Percentiles rank a stretch among this genome's conserved stretches.
Conservation (phyloP, 2,888 invertebrate genomes). For the Chymomyza fuscimana region DNA sequence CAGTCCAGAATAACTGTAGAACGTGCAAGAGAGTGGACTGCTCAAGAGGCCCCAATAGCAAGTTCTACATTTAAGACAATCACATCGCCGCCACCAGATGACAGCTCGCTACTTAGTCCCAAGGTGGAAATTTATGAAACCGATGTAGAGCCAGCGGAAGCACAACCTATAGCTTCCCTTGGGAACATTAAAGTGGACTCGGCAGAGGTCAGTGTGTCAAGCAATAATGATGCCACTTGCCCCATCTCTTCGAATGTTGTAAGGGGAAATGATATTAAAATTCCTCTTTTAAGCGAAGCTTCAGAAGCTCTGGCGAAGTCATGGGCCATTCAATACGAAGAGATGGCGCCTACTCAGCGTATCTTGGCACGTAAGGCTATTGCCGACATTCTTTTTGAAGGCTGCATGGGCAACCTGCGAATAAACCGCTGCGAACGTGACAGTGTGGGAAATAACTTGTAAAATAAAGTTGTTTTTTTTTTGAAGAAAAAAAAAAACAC, state of each 20-base stretch:
- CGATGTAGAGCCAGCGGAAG: slow-evolving; percentile 23
- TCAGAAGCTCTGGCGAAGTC: slow-evolving; percentile 72
- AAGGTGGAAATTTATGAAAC: slow-evolving; percentile 59
- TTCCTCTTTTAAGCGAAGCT: slow-evolving; percentile 51
- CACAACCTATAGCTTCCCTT: slow-evolving; percentile 4
- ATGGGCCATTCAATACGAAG: slow-evolving; percentile 76
- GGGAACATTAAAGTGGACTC: slow-evolving; percentile 14
- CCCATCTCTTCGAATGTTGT: neutral
- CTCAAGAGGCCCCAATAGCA: neutral
- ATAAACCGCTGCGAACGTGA: slow-evolving; percentile 52
- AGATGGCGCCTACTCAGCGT: slow-evolving; percentile 67
- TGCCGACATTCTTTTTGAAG: slow-evolving; percentile 74
- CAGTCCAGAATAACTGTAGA: neutral
- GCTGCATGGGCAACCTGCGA: slow-evolving; percentile 73
- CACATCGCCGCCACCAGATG: slow-evolving; percentile 26
- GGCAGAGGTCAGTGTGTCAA: neutral
- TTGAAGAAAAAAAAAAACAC: neutral
- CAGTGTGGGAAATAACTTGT: slow-evolving; percentile 37
- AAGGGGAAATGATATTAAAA: neutral
- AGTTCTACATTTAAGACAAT: neutral
- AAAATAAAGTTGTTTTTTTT: neutral
- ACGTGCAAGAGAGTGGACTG: neutral
- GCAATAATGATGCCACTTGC: neutral
- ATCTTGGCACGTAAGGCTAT: slow-evolving; percentile 74
- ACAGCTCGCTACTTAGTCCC: slow-evolving; percentile 52